Base-by-base conservation (phyloP, 2,888 invertebrate genomes). In the Leptopilina myrica region DNA sequence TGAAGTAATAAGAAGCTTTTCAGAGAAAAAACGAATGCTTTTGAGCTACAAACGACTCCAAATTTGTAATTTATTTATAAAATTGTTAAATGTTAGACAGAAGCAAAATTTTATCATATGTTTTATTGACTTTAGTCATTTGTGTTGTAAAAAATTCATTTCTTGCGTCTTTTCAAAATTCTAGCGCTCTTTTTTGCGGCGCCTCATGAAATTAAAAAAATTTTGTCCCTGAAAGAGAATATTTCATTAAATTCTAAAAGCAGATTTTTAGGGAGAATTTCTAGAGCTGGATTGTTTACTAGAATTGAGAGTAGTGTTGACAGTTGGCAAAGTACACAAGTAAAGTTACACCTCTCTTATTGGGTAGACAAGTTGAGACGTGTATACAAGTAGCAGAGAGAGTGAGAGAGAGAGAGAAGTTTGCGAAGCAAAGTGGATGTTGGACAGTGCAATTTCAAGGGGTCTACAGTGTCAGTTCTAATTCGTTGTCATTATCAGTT, bases 401-500 rank as follows among this genome's bases (percentile, higher is more conserved):
- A 11, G 49, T 11, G 49, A 49, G 49, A 49, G 49, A 20, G 62
- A 59, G 59, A 66, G 66, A 69, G 67, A 26, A 11, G 7, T 69
- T 69, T 69, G 49, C 49, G 49, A 46, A 20, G 67, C 43, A 20
- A 46, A 49, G 67, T 26, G 49, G 26, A 15, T 49, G 20, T 49
- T 20, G 67, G 49, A 20, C 26, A 49, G 20, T 67, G 46, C 14
- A 67, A 49, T 46, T 20, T n/a, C 49, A 49, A 49, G 49, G 67
- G 67, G 49, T 20, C 49, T 46, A 12, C 20, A 49, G 67, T 15
- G 67, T 69, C 67, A 20, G 20, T 12, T 26, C 67, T 69, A 69
- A 69, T 69, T 49, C 49, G 67, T 20, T 49, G 20, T 46, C 20
- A 69, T 69, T 69, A 69, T 69, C 67, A 64, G 67, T 20, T 49